Evolutionary conservation across 2,888 invertebrate species (phyloP), one percentile per base, ranked within the genome.

Genomic region (Cephus pygmeus): DNA sequence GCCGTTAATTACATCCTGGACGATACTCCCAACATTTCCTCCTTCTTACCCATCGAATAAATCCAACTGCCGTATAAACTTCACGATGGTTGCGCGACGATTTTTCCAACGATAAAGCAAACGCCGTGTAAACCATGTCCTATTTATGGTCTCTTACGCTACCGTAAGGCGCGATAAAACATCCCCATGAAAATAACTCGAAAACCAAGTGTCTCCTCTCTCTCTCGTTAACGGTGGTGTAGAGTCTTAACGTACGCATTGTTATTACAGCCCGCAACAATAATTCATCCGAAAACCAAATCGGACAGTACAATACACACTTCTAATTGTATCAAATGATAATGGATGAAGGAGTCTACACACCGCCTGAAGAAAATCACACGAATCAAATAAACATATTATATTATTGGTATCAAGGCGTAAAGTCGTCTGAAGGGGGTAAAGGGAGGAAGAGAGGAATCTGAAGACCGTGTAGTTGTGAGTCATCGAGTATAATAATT

Each of bases 201-300:
- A 34, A 40, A 56, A 73, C 56, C 73, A 76, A 56, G 23, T 56
- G 56, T 56, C 56, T 56, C 56, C 56, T 23, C 56, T 40, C 56
- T 40, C 40, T 56, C 23, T 56, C 56, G 9, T 31, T 73, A 71
- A 73, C 35, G 30, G 31, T 23, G 34, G 1, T 36, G 4, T 69
- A 69, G 56, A 56, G 71, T 31, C 73, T 31, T 31, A 31, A 76
- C 69, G 35, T 69, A 15, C 36, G 73, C 34, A 33, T 23, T 77
- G 77, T 77, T 77, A 69, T 77, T 77, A 74, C 77, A 77, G 77
- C 74, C 77, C 75, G 33, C 15, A 31, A 56, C 56, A 69, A 75
- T 77, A 75, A 71, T 73, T 77, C 77, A 77, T 56, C 56, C 56
- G 9, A 56, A 56, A 56, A 56, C 56, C 23, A 9, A 56, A 56